Percentiles rank a stretch among this genome's conserved stretches.
Conservation (phyloP, 2,797 vertebrate genomes). For the Pampus argenteus region DNA sequence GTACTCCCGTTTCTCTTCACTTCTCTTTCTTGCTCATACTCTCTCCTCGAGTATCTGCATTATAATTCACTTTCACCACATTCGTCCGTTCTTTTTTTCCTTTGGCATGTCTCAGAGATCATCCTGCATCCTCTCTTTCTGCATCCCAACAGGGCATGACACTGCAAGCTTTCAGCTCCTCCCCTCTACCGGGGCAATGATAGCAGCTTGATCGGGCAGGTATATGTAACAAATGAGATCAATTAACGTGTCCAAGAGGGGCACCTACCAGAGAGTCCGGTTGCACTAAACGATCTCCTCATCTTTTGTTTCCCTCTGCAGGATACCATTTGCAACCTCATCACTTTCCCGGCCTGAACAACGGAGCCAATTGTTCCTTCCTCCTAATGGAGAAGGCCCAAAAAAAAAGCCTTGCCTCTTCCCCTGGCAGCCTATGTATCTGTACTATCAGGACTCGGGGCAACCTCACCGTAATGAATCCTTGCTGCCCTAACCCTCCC, state of each 20-base stretch:
- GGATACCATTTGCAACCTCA: constrained; percentile 88
- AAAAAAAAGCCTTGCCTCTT: constrained; percentile 85
- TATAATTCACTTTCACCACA: not conserved
- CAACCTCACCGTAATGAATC: constrained; percentile 82
- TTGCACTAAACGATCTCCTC: constrained; percentile 93
- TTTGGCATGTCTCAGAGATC: not conserved
- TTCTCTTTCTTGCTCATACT: constrained; percentile 9
- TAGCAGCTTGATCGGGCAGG: constrained; percentile 91
- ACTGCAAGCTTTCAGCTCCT: not conserved
- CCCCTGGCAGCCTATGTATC: constrained; percentile 84
- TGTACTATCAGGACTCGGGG: constrained; percentile 85
- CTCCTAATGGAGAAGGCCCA: constrained; percentile 84
- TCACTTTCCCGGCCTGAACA: constrained; percentile 85
- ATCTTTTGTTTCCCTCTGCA: constrained; percentile 89
- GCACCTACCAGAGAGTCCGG: constrained; percentile 91
- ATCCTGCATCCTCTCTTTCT: constrained; percentile 7
- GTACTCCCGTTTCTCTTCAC: not conserved
- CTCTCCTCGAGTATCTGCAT: not conserved
- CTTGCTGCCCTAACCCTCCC: constrained; percentile 45
- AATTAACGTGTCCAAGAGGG: constrained; percentile 94
- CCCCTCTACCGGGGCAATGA: constrained; percentile 73
- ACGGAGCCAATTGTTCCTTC: constrained; percentile 89
- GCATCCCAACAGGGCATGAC: constrained; percentile 28
- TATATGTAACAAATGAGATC: constrained; percentile 98
- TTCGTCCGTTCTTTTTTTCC: not conserved